phyloP scores from a whole-genome alignment of 92 coral and sea anemone species.

The Umimayanthus kanabou region DNA sequence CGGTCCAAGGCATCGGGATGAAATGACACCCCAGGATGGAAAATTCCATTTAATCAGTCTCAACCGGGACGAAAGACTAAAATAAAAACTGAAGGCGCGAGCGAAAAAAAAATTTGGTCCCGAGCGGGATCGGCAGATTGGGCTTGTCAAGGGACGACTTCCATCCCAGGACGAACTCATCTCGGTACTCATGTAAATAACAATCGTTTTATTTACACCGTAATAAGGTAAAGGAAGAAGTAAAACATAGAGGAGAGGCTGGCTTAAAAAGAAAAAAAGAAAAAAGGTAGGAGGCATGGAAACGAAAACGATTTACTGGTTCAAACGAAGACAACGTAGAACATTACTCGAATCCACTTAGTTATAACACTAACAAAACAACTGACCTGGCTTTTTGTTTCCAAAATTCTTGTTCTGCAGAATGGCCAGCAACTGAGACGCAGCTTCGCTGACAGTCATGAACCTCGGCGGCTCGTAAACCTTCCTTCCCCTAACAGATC shows the following conservation, averaged over 20 bases:
- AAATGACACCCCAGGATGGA: too few species aligned
- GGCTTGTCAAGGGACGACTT: too few species aligned
- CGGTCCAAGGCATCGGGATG: too few species aligned
- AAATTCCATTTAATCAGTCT: too few species aligned
- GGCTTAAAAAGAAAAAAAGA: too few species aligned
- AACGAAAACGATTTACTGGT: background rate
- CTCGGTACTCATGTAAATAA: too few species aligned
- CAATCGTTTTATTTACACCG: too few species aligned
- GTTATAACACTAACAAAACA: background rate
- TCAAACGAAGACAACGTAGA: background rate
- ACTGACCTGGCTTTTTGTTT: slow-evolving; percentile 67
- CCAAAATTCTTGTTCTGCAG: slow-evolving; percentile 70
- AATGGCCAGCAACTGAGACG: slow-evolving; percentile 78
- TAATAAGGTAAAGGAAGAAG: background rate
- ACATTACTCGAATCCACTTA: background rate
- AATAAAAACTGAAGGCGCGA: too few species aligned
- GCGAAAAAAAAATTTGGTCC: too few species aligned
- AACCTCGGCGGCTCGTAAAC: slow-evolving; percentile 92
- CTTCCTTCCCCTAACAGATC: slow-evolving; percentile 70
- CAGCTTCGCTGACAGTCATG: slow-evolving; percentile 94
- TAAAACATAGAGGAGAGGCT: background rate
- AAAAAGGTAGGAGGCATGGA: background rate
- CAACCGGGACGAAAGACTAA: too few species aligned
- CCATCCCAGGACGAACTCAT: too few species aligned
- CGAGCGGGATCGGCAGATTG: too few species aligned